Conservation (phyloP, 1,140 invertebrate genomes). For the Zelostemma sp. region DNA sequence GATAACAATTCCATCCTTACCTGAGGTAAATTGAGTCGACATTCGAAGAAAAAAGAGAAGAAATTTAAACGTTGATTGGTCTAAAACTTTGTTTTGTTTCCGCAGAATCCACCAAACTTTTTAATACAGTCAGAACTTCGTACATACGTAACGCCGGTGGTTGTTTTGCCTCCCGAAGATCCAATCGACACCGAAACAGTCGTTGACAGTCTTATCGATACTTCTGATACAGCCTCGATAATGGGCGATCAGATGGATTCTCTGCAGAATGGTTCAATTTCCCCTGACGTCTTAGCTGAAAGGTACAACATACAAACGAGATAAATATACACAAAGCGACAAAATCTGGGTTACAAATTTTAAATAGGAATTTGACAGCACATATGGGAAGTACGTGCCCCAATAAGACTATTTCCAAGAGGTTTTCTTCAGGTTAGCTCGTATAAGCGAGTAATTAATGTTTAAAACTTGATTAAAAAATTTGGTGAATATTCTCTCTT, state of each 20-base stretch:
- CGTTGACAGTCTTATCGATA: constrained; percentile 80
- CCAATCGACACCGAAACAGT: constrained; percentile 74
- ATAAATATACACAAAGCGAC: no score
- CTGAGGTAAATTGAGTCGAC: constrained; percentile 76
- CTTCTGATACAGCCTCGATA: constrained; percentile 75
- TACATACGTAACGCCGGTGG: constrained; percentile 94
- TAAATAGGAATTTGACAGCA: no score
- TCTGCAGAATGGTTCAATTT: constrained; percentile 72
- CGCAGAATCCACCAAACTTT: constrained; percentile 94
- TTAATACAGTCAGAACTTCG: constrained; percentile 91
- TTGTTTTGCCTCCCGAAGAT: constrained; percentile 83
- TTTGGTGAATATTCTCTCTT: no score
- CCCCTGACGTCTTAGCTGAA: constrained; percentile 72
- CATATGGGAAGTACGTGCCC: no score
- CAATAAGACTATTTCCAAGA: no score
- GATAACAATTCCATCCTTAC: constrained; percentile 92
- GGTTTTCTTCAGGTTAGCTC: no score
- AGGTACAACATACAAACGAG: no score
- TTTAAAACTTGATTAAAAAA: no score
- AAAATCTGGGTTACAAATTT: no score
- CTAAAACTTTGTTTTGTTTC: constrained; percentile 46
- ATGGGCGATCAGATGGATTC: constrained; percentile 70
- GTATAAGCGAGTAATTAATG: no score
- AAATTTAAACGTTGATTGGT: constrained; percentile 15
- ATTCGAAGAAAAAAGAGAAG: background rate